Evolutionary conservation across 2,113 vertebrate genomes (phyloP), one percentile per base, ranked within the genome.

Genomic region (Xerus inauris): DNA sequence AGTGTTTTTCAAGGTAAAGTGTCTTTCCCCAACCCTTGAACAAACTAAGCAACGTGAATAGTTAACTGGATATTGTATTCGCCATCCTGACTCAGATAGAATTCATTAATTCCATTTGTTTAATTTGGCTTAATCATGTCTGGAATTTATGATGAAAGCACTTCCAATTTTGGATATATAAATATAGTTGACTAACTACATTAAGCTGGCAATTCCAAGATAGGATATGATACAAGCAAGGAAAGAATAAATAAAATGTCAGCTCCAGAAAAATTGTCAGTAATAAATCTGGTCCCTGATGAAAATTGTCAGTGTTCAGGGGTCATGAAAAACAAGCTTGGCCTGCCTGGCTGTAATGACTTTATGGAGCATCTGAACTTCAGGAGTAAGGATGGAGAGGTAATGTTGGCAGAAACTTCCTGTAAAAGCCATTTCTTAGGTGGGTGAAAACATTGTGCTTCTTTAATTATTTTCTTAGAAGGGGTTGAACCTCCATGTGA

Each of bases 381-480:
- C 10, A 16, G 20, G 3, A 13, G 2, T 0, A 1, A 17, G 9
- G 3, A 4, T 30, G 5, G 0, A 12, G 19, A 10, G 12, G 1
- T 71, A 64, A 19, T 38, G 62, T 42, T 24, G 40, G 67, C 24
- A 83, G n/a, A 75, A 32, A 32, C 5, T 87, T 87, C 59, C n/a
- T 45, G 14, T 4, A 32, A 57, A 85, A 49, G 12, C 13, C 65
- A n/a, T 19, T 16, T n/a, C 65, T 62, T 62, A 19, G 26, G 59
- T 57, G 54, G 54, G 20, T 57, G 20, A 22, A 57, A 57, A 57
- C 19, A 57, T 22, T 57, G 54, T 57, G 20, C 54, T 57, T 24
- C 54, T 57, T 51, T 57, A 22, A 57, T 8, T 24, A 2, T 19
- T 57, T 28, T 62, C 72, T 92, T 40, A 47, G 5, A 69, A 72